Base-by-base conservation (phyloP, 2,113 vertebrate genomes). In the Rutilus rutilus region DNA sequence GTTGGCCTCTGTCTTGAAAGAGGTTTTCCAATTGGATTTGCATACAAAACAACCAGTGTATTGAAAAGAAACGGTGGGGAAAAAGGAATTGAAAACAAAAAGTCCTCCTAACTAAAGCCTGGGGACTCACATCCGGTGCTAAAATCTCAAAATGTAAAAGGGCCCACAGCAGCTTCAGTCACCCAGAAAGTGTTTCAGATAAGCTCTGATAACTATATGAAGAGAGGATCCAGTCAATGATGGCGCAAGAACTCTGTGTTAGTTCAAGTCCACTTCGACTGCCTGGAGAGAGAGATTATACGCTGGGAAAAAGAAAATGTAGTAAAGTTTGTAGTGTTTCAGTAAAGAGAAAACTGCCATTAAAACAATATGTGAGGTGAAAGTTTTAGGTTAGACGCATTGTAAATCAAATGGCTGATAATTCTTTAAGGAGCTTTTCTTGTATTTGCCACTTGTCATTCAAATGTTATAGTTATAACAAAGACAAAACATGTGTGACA, bases 161-260 rank as follows among this genome's bases (percentile, higher is more conserved):
- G 15, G 39, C 42, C 39, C n/a, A 45, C 33, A 50, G 39, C 33
- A 78, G 78, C 47, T 85, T 59, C 47, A 65, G 36, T 85, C 74
- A 3, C 42, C 57, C 69, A 57, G 50, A 73, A 81, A 86, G 65
- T 30, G 19, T 59, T 81, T 81, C 23, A 64, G 67, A 86, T 59
- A 14, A 7, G 19, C 78, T 74, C 73, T 47, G 75, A 84, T 42
- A 25, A 25, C 23, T 42, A 75, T 47, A 71, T 25, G 50, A 52
- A 54, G n/a, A 62, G 78, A 39, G 54, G 14, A 71, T 42, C 54
- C 65, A 36, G 67, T n/a, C 78, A 36, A 47, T 42, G 9, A 45
- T 45, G 50, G 74, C 54, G 7, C 52, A 27, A 39, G 23, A 45
- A 11, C 69, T 73, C 21, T 6, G 21, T 42, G 36, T 23, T 42